Conservation (phyloP, 2,888 invertebrate genomes). For the Drosophila atripex region DNA sequence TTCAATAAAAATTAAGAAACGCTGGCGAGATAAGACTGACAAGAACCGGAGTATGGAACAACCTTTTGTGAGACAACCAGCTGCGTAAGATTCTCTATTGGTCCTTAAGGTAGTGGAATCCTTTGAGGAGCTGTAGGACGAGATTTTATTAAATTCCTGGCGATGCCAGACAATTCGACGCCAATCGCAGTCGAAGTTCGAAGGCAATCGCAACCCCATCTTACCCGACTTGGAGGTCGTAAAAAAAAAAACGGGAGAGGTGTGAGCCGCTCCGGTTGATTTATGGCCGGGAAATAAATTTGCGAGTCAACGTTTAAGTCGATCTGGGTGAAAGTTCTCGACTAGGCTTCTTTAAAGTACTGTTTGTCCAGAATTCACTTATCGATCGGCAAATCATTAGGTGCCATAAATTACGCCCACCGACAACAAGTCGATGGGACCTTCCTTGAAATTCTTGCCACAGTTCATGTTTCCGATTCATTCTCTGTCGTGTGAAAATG, state of each 20-base stretch:
- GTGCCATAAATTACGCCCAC: conserved; percentile 68
- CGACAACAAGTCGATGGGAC: conserved; percentile 27
- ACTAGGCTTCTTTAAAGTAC: conserved; percentile 10
- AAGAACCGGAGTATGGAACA: conserved; percentile 19
- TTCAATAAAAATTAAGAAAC: conserved; percentile 75
- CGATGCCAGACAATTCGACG: conserved; percentile 61
- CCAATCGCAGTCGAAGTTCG: conserved; percentile 41
- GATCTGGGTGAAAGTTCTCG: conserved; percentile 39
- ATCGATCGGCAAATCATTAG: conserved; percentile 62
- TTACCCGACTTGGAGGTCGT: conserved; percentile 28
- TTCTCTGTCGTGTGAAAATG: conserved; percentile 60
- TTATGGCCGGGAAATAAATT: conserved; percentile 46
- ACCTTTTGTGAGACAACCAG: conserved; percentile 67
- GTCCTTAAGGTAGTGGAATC: conserved; percentile 23
- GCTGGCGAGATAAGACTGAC: conserved; percentile 25
- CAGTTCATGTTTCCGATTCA: conserved; percentile 27
- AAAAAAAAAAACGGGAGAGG: conserved; percentile 18
- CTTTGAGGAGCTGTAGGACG: conserved; percentile 17
- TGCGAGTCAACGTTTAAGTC: conserved; percentile 26
- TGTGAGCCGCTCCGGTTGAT: conserved; percentile 23
- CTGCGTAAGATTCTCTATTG: conserved; percentile 45
- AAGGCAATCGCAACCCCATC: conserved; percentile 34
- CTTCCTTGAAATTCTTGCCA: conserved; percentile 44
- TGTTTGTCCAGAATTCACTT: conserved; percentile 21
- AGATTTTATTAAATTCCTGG: conserved; percentile 48